Base-by-base conservation (phyloP, 2,113 vertebrate genomes). In the Notechis scutatus region DNA sequence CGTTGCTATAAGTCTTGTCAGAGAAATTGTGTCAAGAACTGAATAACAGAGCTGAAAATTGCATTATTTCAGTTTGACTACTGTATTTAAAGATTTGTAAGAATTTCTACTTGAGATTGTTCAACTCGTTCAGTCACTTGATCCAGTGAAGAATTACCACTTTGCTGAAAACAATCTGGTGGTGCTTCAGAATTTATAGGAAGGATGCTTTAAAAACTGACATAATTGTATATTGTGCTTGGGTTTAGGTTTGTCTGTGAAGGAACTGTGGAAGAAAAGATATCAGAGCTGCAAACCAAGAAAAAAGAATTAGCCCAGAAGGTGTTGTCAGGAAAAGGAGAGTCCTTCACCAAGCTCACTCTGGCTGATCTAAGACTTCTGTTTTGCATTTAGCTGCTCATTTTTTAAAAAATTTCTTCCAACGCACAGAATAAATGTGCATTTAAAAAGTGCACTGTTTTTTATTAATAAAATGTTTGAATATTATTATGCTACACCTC, bases 241-340 rank as follows among this genome's bases (percentile, higher is more conserved):
- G 26, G 23, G 39, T 94, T 81, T 89, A 99, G 99, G 96, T 99
- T 99, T 97, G 98, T 98, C 89, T 99, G 99, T 95, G 97, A 98
- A 93, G 98, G 97, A 86, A 99, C 99, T 0, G 98, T 99, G 59
- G 99, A 99, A 97, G 99, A 99, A 93, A 99, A 99, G 97, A 99
- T 99, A 23, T 93, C 98, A 7, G 97, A 98, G 0, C 98, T 99
- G 57, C 99, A 99, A 95, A 97, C 56, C 54, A 99, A 96, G 95
- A 99, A 99, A 97, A 99, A 99, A 94, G 97, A 98, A 89, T 97
- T 99, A 50, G 99, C 99, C 89, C 98, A 98, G 95, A 98, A 99
- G 57, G 98, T 99, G 94, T 97, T 99, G 2, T 98, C 98, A 1
- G 99, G 99, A 90, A 98, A 98, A 52, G 97, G 97, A 89, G 98